Base-by-base conservation (phyloP, 2,888 invertebrate species). In the Microctonus aethiopoides region DNA sequence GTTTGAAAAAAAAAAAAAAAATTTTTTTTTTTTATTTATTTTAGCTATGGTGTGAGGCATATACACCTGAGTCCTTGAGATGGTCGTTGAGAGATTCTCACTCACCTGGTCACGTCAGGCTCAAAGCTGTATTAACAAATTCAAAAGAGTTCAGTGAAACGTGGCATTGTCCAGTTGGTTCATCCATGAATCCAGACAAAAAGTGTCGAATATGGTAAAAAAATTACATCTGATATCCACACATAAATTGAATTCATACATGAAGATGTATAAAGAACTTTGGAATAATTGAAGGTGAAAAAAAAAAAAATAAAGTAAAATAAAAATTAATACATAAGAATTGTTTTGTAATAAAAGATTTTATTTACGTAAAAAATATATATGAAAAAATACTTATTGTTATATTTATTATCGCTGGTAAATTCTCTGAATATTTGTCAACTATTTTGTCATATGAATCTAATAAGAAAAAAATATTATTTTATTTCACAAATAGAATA, bases 1-100 rank as follows among this genome's bases (percentile, higher is more conserved):
- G 2, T 56, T 3, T 16, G 34, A 32, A 36, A 22, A 34, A 13
- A 16, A 29, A 29, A 36, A 16, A 16, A 65, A n/a, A n/a, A n/a
- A n/a, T n/a, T n/a, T n/a, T n/a, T n/a, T 36, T 59, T 54, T 51
- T 41, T 5, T 29, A 24, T 57, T 61, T 54, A 22, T 64, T 83
- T 36, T 86, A 94, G 93, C 88, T 95, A 11, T 96, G 96, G 96
- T 96, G 96, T 84, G 95, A 95, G 83, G 90, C 91, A 34, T 90
- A 90, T 74, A 92, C 92, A 39, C 87, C 87, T 29, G 90, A 91
- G 34, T 90, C 92, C 0, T 83, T 93, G 9, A 87, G 88, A 56
- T 89, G 89, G 75, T 92, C 93, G 71, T 82, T 94, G 2, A 88
- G 90, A 69, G 94, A 95, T 77, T 91, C 92, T 60, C 95, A 95